Percentiles rank a stretch among this genome's conserved stretches.
phyloP scores from a whole-genome alignment of 2,797 vertebrate genomes.

The Otolemur crassicaudatus region DNA sequence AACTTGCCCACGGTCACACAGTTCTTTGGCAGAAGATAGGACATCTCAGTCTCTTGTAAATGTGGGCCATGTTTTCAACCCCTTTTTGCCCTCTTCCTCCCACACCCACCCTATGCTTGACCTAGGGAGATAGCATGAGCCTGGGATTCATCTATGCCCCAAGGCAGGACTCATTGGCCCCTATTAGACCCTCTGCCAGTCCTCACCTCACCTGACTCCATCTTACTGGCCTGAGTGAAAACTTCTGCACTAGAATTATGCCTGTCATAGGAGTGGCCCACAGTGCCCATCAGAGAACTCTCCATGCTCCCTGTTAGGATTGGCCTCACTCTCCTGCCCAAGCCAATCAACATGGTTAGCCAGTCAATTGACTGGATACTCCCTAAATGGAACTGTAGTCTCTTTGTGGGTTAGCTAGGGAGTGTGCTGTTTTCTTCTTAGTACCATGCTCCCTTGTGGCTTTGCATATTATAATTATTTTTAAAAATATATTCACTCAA shows the following conservation, averaged over 20 bases:
- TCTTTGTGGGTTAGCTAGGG: neutral
- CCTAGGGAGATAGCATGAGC: neutral
- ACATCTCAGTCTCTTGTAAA: neutral
- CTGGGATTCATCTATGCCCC: neutral
- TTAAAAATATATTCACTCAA: neutral
- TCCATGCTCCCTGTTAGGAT: neutral
- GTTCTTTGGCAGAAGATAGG: neutral
- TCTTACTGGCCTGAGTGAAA: neutral
- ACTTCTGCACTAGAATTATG: neutral
- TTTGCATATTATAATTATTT: neutral
- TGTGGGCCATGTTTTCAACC: neutral
- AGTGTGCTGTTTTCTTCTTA: neutral
- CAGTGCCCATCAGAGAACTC: neutral
- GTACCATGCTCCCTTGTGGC: neutral
- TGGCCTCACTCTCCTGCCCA: neutral
- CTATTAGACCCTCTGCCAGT: neutral
- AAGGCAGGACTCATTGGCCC: neutral
- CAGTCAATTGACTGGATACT: neutral
- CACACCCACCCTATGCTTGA: neutral
- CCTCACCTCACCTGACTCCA: neutral
- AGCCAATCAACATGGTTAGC: neutral
- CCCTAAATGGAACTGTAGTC: neutral
- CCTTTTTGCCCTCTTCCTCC: neutral
- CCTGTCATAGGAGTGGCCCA: too few relatives aligned
- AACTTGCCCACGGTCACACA: neutral